Base-by-base conservation (phyloP, 23 tunicate species). In the Ciona savignyi region DNA sequence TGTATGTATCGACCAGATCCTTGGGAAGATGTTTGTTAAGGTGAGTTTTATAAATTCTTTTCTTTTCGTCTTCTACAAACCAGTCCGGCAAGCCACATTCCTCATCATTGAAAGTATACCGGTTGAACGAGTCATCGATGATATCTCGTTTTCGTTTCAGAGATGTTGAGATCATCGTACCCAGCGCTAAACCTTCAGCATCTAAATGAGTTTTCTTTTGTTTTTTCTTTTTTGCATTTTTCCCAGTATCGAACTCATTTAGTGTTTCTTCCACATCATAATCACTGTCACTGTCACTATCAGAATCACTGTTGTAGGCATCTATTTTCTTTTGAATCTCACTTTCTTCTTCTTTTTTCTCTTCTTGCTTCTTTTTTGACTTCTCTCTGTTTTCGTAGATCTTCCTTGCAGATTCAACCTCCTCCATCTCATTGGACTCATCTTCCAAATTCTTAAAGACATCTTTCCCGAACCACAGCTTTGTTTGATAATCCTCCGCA, bases 11-110 rank as follows among this genome's bases (percentile, higher is more conserved):
- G 3, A 83, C 68, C 27, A 75, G 61, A 23, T 85, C 70, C 75
- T 84, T 78, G 0, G 97, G 75, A 3, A 85, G 32, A 69, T 88
- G 87, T 1, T 62, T 23, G 15, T 84, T 81, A 19, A 89, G 64
- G 29, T 70, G 34, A 21, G 48, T 77, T 63, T 79, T 27, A 30
- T 62, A 29, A 23, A 75, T 32, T 23, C 83, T 35, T 31, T 78
- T 72, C 66, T 80, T 88, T 70, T 95, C 99, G 69, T 95, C 92
- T 67, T 88, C 87, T 2, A 85, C 67, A 74, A 88, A 95, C 96
- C 96, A 95, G 33, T 95, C 99, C 3, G 99, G 99, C 25, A 88
- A 42, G 56, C 56, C 80, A 33, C 68, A 56, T 29, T 72, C 85
- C 26, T 77, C 93, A 63, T 95, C 99, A 61, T 84, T 81, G 49